Base-by-base conservation (phyloP, 2,797 vertebrate species). In the Sus cebifrons region DNA sequence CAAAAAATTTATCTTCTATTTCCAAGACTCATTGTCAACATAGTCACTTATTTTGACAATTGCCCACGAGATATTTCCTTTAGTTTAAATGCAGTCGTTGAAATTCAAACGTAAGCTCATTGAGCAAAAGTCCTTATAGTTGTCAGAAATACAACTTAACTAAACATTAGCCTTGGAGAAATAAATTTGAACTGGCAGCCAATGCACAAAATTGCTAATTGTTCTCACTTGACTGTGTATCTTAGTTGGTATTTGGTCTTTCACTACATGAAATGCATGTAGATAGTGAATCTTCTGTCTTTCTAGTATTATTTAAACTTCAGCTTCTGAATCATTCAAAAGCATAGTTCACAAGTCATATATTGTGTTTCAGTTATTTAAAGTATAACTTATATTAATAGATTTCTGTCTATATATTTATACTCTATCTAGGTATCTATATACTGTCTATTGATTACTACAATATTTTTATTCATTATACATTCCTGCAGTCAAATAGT, bases 121-220 rank as follows among this genome's bases (percentile, higher is more conserved):
- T 85, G 29, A 60, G 13, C 71, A 74, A 89, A 93, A 52, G 20
- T 52, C 89, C 65, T 77, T 94, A 75, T 16, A 96, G 91, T 44
- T 96, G 91, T 73, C 93, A 95, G 65, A 95, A 90, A 27, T 83
- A 86, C 89, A 58, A 94, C 52, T 96, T 94, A 81, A 82, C 56
- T 82, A 91, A 97, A 92, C 89, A 93, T 91, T 95, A 95, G 49
- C 67, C 62, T 60, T 94, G 89, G 87, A 25, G 94, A 95, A 97
- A 89, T 96, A 95, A 87, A 95, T 87, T 89, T 96, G 94, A 94
- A 89, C 52, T 89, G 62, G 25, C 71, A 91, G 75, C 20, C 92
- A 94, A 78, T 91, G 95, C 79, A 95, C 20, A 93, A 91, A 95
- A 73, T 87, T 70, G 29, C 60, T 96, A 95, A 94, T 93, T 95